A percentile compares a stretch with the other conserved stretches of the same genome.
phyloP scores from a whole-genome alignment of 2,113 vertebrate genomes.

The Sylvietta virens region DNA sequence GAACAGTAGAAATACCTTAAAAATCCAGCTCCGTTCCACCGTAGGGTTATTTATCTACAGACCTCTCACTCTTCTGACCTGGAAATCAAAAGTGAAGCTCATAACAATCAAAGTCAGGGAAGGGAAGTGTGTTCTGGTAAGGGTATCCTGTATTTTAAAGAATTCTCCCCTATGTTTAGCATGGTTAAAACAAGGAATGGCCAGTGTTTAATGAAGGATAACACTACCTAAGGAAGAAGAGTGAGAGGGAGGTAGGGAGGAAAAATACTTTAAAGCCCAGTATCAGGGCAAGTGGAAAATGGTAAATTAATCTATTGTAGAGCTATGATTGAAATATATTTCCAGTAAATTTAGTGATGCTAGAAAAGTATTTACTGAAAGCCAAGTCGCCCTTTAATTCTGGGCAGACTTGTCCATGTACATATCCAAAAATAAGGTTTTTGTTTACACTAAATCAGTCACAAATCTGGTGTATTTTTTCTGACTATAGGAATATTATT shows the following conservation, averaged over 20 bases:
- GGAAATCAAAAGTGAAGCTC: conserved; percentile 31
- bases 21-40: conserved; percentile 60
- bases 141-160: not conserved
- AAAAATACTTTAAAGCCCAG: conserved; percentile 42
- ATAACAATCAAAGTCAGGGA: not conserved
- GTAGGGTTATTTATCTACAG: conserved; percentile 67
- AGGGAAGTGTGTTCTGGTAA: not conserved
- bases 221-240: conserved; percentile 30
- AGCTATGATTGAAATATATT: conserved; percentile 37
- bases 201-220: conserved; percentile 20
- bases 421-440: conserved; percentile 62
- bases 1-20: conserved; percentile 66
- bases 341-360: conserved; percentile 19
- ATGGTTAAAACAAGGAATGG: not conserved
- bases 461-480: conserved; percentile 75
- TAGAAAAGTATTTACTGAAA: conserved; percentile 45
- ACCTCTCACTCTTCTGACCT: conserved; percentile 65
- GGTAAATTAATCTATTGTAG: conserved; percentile 48
- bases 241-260: not conserved
- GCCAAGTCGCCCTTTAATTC: conserved; percentile 55
- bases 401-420: conserved; percentile 64
- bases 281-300: not conserved
- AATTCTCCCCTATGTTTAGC: not conserved
- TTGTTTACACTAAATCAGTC: conserved; percentile 73
- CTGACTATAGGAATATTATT: conserved; percentile 79